Base-by-base conservation (phyloP, 1,140 invertebrate genomes). In the Akabosia matsudoensis region DNA sequence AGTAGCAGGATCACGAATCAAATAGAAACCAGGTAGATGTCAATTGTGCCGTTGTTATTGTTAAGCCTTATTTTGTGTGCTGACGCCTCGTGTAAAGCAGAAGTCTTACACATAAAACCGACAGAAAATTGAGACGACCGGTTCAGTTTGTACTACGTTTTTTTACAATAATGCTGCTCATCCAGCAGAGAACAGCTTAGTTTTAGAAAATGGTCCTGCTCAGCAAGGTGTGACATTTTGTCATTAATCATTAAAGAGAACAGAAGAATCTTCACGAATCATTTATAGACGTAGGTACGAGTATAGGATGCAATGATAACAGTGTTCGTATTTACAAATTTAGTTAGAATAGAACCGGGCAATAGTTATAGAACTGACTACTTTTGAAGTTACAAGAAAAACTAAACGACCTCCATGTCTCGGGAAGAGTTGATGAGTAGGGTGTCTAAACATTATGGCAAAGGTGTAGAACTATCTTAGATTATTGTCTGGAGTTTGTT, bases 161-260 rank as follows among this genome's bases (percentile, higher is more conserved):
- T n/a, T n/a, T n/a, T n/a, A 56, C 4, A 10, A 56, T 13, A 24
- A 16, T 56, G 4, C 54, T 4, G 54, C 10, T 10, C 4, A 24
- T 16, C 7, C 4, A 4, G 10, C 13, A 16, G 54, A 56, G 24
- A 30, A 28, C 24, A 28, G n/a, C 61, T 30, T 10, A 30, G 31
- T 67, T 67, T 67, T 67, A 31, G 61, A 13, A 30, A 67, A 67
- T 67, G 31, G 61, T 30, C 1, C 3, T 13, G 61, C 61, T 67
- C 61, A 67, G 61, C 28, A 67, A 67, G 61, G 61, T 67, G 61
- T 67, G 61, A 67, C 61, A 67, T n/a, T 24, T 10, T 67, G 31
- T 67, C 61, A 67, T 67, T 67, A 67, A 67, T 67, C 61, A 67
- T 31, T 67, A 31, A 30, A 67, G 61, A 67, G 28, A 30, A 67